phyloP scores from a whole-genome alignment of 2,888 invertebrate genomes.

The Acanthopleura granulata region DNA sequence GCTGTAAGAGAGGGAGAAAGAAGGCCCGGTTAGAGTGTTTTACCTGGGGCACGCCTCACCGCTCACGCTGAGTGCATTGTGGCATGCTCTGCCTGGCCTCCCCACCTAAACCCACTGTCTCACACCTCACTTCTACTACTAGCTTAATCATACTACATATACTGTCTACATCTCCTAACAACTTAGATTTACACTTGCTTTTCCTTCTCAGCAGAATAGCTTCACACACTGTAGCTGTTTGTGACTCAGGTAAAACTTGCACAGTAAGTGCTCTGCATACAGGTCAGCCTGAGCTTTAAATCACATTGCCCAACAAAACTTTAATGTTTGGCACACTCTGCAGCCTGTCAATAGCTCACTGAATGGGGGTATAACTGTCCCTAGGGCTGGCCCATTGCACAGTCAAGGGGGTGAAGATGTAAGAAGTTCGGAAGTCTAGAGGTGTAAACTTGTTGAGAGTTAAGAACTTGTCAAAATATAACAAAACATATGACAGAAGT shows the following conservation, averaged over 20 bases:
- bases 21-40: neutral
- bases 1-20: neutral
- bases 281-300: neutral
- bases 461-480: too few species aligned
- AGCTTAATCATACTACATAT: too few species aligned
- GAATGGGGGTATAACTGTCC: neutral
- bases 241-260: neutral
- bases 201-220: too few species aligned
- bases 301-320: conserved; percentile 5
- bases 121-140: too few species aligned
- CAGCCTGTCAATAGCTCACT: neutral
- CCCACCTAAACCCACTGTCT: too few species aligned
- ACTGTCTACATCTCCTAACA: too few species aligned
- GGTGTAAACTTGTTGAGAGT: too few species aligned
- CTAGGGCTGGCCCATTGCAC: neutral
- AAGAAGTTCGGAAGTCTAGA: too few species aligned
- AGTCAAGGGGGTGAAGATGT: neutral
- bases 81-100: too few species aligned
- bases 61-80: neutral
- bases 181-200: too few species aligned
- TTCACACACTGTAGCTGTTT: too few species aligned
- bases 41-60: neutral
- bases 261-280: neutral
- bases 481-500: too few species aligned
- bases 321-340: neutral